Base-by-base conservation (phyloP, 2,113 vertebrate species). In the Casuarius casuarius region DNA sequence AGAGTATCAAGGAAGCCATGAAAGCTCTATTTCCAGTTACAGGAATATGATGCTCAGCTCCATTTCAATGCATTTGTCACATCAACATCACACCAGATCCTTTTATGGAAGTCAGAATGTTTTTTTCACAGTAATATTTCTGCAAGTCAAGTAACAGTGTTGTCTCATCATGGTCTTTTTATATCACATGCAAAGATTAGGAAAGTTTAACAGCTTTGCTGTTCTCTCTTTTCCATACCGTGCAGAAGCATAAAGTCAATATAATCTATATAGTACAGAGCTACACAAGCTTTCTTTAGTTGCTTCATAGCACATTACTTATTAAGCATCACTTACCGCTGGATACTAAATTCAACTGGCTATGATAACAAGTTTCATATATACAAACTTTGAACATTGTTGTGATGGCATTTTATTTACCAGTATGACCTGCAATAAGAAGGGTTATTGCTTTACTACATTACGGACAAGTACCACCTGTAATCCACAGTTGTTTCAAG, bases 241-340 rank as follows among this genome's bases (percentile, higher is more conserved):
- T 19, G 22, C 70, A 12, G 16, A 74, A 18, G 4, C 7, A 62
- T 35, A 21, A 9, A 76, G 9, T 40, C 20, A 44, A 1, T 31
- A 20, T 2, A 62, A 29, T 15, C 17, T 18, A 10, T 12, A 2
- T 33, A 2, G 0, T 12, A 23, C 12, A 18, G 19, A n/a, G 23
- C 13, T 71, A 31, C 25, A 23, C 22, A 23, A 42, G 3, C 11
- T 71, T 87, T 44, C 49, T 89, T 35, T 40, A 38, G 8, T 42
- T 76, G 12, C 7, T 48, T 10, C 22, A 11, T 8, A 79, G 62
- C 5, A 28, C 29, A 28, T 2, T 48, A 9, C 56, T 62, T 48
- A 23, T 29, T 71, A 65, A 33, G 5, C 0, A 14, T 83, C 65
- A 3, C 49, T 79, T 87, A 72, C 6, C 10, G 49, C 13, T 65